Percentiles rank a stretch among this genome's conserved stretches.
Evolutionary conservation across 92 coral and sea anemone species (phyloP).

Genomic region (Meandrina meandrites): DNA sequence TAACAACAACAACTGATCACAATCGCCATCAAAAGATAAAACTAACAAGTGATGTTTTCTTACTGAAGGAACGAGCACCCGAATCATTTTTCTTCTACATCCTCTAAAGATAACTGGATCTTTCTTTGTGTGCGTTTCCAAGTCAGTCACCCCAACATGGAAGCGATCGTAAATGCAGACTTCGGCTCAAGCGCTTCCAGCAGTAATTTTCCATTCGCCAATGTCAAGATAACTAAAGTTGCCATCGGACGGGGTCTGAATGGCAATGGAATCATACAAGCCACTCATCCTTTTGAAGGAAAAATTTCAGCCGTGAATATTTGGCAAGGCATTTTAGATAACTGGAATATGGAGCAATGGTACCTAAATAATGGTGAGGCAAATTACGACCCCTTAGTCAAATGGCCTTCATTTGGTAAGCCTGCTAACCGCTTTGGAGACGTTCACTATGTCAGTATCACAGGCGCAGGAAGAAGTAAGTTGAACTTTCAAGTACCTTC

Average conservation of each 20-base stretch:
- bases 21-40: not conserved
- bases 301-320: not conserved
- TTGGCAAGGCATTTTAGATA: not conserved
- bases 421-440: not conserved
- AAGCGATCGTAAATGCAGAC: conserved; percentile 16
- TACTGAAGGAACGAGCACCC: not conserved
- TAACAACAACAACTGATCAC: not conserved
- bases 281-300: not conserved
- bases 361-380: not conserved
- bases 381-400: not conserved
- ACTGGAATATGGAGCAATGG: not conserved
- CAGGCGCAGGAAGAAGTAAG: conserved; percentile 10
- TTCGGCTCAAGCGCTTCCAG: not conserved
- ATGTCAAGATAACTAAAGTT: not conserved
- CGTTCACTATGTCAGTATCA: conserved; percentile 6
- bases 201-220: not conserved
- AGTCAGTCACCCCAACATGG: not conserved
- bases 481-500: not conserved
- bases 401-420: not conserved
- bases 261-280: no score
- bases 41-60: not conserved
- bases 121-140: not conserved
- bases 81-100: not conserved
- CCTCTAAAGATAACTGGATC: not conserved
- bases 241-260: not conserved